Evolutionary conservation across 2,797 vertebrate genomes (phyloP), one percentile per base, ranked within the genome.

Genomic region (Amphiprion clarkii): DNA sequence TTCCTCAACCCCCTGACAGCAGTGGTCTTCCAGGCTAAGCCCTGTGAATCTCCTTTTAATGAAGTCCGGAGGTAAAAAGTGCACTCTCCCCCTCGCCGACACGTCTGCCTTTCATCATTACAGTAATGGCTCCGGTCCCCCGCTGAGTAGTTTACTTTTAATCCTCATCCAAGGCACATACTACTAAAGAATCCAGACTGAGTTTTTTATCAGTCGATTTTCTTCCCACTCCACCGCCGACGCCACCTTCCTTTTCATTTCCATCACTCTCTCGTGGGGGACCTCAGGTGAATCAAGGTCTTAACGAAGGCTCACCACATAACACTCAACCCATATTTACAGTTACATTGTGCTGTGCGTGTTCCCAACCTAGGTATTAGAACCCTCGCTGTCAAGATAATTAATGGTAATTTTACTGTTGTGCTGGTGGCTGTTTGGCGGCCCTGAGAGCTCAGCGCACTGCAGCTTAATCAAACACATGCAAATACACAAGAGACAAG

Each of bases 31-130:
- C 42, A 58, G 74, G 73, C 87, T 92, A 87, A 89, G 87, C 85
- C 66, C 16, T 2, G 58, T 79, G 88, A 89, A 93, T 90, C 84
- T 90, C 70, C 60, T 83, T 91, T 90, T 91, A 94, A 94, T 92
- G 88, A 92, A 92, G 88, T 89, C 74, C 12, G 0, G 74, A 66
- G 87, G 81, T 87, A 85, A 87, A 85, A 79, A 81, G 80, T 84
- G 86, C 83, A 84, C 67, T 68, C 56, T 69, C 76, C 64, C 71
- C 56, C 78, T 72, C n/a, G 19, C 75, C 71, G 85, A 79, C 74
- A 74, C 72, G 0, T 67, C 56, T 59, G 55, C 76, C 78, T 88
- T 87, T 89, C 84, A 90, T 92, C 87, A 88, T 89, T 72, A 77
- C 68, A 74, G 71, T 81, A 81, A 85, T 68, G 76, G 72, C 49